Evolutionary conservation across 2,113 vertebrate species (phyloP), one percentile per base, ranked within the genome.

Genomic region (Megaceryle torquata): DNA sequence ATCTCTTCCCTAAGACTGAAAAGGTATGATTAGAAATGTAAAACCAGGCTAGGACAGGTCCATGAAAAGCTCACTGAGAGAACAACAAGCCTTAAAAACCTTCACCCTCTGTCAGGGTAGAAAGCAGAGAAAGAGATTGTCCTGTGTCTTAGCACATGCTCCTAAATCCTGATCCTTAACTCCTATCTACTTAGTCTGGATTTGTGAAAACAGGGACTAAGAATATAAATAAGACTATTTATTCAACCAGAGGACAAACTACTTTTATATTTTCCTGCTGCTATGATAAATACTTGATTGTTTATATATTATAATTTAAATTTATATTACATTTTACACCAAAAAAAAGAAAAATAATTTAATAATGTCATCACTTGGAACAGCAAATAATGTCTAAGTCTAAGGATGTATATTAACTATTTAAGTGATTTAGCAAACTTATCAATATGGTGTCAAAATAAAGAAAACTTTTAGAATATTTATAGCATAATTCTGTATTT

Each of bases 1-100:
- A 91, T 95, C 88, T 91, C 84, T 87, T 96, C 91, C 5, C 22
- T 39, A 79, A 89, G 35, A 60, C 43, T 89, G 57, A 95, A 81
- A 82, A 88, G 88, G 48, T 64, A 71, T 33, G 20, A 95, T 68
- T 64, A 76, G 87, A 94, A 94, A 93, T 15, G 13, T 75, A 89
- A 95, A 95, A 89, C 85, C 75, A 53, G 61, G 57, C 35, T 93
- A 78, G 61, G 65, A 89, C 56, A 87, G 20, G 39, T 48, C 43
- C 67, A 60, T 51, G 59, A 94, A 86, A 87, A 8, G n/a, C 64
- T 68, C 19, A 72, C 37, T 69, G 37, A 86, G 35, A 89, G 41
- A 90, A 90, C 31, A 76, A 79, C 41, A 68, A 82, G 48, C 33
- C 39, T 57, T 84, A 76, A 91, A 92, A 65, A 28, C 35, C n/a